Conservation (phyloP, 2,797 vertebrate species). For the Gymnoscopelus braueri region DNA sequence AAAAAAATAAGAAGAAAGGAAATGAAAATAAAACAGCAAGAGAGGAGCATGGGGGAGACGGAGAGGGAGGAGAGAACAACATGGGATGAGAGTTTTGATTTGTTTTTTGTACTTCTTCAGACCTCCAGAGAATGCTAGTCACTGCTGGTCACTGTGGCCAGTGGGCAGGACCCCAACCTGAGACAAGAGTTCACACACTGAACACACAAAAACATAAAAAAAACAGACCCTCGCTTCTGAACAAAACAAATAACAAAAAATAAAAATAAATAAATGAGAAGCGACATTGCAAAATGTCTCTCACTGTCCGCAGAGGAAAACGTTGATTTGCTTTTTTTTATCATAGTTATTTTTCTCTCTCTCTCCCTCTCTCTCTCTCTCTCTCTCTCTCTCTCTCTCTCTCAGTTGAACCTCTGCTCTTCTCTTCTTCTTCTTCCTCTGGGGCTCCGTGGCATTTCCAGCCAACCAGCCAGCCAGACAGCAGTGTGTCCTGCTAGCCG, state of each 20-base stretch:
- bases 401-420: slow-evolving; percentile 55
- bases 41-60: slow-evolving; percentile 34
- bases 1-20: neutral
- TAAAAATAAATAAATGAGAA: too few relatives aligned
- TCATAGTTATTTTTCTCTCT: too few relatives aligned
- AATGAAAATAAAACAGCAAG: slow-evolving; percentile 36
- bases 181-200: too few relatives aligned
- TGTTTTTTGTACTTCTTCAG: slow-evolving; percentile 51
- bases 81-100: slow-evolving; percentile 54
- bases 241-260: too few relatives aligned
- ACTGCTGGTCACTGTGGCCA: too few relatives aligned
- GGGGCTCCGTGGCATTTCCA: slow-evolving; percentile 73
- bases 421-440: slow-evolving; percentile 56
- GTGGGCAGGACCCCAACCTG: too few relatives aligned
- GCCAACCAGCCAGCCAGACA: slow-evolving; percentile 50
- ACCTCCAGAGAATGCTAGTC: slow-evolving; percentile 51
- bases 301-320: too few relatives aligned
- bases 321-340: too few relatives aligned
- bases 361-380: slow-evolving; percentile 44
- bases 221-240: too few relatives aligned
- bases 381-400: slow-evolving; percentile 48
- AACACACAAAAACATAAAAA: too few relatives aligned
- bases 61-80: slow-evolving; percentile 15
- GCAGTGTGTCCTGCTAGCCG: neutral
- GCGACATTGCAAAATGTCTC: too few relatives aligned